Evolutionary conservation across 92 coral and sea anemone species (phyloP).

Genomic region (Pocillopora grandis): DNA sequence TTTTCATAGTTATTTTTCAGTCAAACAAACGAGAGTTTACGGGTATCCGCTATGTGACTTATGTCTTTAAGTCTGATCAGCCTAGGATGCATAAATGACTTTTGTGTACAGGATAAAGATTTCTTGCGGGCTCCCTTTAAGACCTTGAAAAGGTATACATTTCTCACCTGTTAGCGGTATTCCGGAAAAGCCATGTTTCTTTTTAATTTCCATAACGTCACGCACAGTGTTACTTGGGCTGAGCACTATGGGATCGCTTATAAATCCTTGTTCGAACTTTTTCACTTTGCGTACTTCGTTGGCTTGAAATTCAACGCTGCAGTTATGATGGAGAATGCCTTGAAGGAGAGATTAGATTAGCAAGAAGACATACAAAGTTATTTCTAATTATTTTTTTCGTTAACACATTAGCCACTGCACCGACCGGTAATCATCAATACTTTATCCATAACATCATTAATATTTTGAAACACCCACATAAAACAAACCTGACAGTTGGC

Average conservation of each 20-base stretch:
- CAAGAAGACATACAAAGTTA: not conserved
- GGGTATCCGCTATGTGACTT: no score
- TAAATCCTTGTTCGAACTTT: conserved; percentile 94
- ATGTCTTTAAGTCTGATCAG: no score
- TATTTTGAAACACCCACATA: no score
- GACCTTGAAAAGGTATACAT: not conserved
- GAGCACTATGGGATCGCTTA: conserved; percentile 91
- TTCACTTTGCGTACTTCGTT: conserved; percentile 91
- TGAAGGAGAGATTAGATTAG: not conserved
- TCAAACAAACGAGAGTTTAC: no score
- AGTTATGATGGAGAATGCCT: conserved; percentile 98
- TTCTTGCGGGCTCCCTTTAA: not conserved
- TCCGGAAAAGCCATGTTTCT: conserved; percentile 88
- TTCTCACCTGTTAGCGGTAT: conserved; percentile 95
- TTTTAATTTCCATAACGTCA: conserved; percentile 90
- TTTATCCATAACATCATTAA: no score
- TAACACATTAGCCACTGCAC: no score
- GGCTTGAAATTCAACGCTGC: conserved; percentile 88
- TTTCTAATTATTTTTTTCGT: no score
- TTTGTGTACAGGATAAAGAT: no score
- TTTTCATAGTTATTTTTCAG: no score
- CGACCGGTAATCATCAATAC: no score
- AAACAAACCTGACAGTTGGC: no score
- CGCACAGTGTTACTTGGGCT: conserved; percentile 85
- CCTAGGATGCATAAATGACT: no score